These are phyloP conservation scores for Euthynnus affinis DNA, from an alignment of 2,797 vertebrate genomes.

Conservation along the genomic window DNA sequence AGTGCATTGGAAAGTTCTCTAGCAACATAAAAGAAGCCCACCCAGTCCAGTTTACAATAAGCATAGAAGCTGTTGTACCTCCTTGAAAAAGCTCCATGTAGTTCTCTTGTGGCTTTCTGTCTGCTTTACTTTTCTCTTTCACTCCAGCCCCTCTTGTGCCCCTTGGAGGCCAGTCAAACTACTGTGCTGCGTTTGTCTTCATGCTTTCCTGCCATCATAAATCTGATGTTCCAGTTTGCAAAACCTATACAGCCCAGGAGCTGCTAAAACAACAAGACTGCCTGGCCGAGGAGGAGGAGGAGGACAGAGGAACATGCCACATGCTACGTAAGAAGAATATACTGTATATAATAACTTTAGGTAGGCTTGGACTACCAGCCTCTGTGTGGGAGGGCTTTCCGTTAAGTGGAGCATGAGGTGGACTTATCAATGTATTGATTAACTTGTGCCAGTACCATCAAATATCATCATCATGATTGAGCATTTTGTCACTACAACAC, in stretches of 20 bases:
- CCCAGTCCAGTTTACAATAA: neutral
- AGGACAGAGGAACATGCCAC: neutral
- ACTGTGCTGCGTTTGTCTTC: slow-evolving; percentile 45
- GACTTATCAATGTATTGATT: slow-evolving; percentile 54
- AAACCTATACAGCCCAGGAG: slow-evolving; percentile 18
- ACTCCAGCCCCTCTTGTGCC: slow-evolving; percentile 27
- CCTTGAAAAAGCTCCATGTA: neutral
- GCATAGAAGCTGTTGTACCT: neutral
- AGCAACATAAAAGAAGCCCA: neutral
- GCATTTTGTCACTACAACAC: slow-evolving; percentile 39
- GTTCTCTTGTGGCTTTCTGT: slow-evolving; percentile 23
- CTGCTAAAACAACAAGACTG: slow-evolving; percentile 47
- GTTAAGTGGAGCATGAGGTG: slow-evolving; percentile 18
- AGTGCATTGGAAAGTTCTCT: neutral
- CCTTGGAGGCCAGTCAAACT: slow-evolving; percentile 36
- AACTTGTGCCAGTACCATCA: slow-evolving; percentile 13
- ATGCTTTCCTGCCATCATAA: slow-evolving; percentile 53
- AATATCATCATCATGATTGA: slow-evolving; percentile 45
- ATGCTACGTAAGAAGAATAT: neutral
- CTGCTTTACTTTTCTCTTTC: slow-evolving; percentile 41
- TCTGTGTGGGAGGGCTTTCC: neutral
- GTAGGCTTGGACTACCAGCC: neutral
- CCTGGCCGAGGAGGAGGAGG: slow-evolving; percentile 7
- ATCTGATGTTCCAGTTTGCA: slow-evolving; percentile 54
- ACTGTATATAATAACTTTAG: neutral